Percentiles rank a stretch among this genome's conserved stretches.
phyloP scores from a whole-genome alignment of 30 jellyfish, hydroid and myxozoan genomes.

The Mastigias papua region DNA sequence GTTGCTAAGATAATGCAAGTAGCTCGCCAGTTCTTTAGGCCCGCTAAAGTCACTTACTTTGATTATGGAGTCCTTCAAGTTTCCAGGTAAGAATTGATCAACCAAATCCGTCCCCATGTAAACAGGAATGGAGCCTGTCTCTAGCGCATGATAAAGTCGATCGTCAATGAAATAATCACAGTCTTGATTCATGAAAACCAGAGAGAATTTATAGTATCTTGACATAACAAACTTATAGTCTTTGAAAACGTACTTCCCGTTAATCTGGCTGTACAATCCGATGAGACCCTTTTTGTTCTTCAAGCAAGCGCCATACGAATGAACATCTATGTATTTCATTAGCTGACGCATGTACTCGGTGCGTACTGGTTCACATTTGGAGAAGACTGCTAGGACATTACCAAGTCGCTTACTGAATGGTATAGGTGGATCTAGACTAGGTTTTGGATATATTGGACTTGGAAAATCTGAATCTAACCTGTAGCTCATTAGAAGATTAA shows the following conservation, averaged over 20 bases:
- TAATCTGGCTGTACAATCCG: conserved; percentile 95
- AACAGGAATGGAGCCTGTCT: conserved; percentile 96
- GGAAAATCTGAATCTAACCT: conserved; percentile 98
- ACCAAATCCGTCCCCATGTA: conserved; percentile 96
- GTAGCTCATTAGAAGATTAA: conserved; percentile 89
- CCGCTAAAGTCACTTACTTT: conserved; percentile 82
- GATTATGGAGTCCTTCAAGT: conserved; percentile 79
- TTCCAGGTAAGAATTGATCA: conserved; percentile 94
- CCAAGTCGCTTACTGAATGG: conserved; percentile 93
- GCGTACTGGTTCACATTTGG: conserved; percentile 97
- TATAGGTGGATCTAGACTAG: conserved; percentile 86
- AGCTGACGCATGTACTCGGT: conserved; percentile 99
- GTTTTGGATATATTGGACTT: conserved; percentile 98
- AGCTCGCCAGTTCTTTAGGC: conserved; percentile 91
- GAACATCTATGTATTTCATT: conserved; percentile 92
- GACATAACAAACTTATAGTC: conserved; percentile 96
- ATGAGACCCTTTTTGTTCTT: conserved; percentile 94
- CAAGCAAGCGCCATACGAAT: conserved; percentile 97
- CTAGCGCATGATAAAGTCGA: conserved; percentile 96
- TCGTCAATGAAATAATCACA: conserved; percentile 97
- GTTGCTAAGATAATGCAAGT: conserved; percentile 76
- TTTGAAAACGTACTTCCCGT: conserved; percentile 96
- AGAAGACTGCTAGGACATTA: conserved; percentile 94
- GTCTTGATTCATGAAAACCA: conserved; percentile 98
- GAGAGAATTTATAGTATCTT: conserved; percentile 93